Conservation (phyloP, 2,888 invertebrate genomes). For the Lamproptera curius region DNA sequence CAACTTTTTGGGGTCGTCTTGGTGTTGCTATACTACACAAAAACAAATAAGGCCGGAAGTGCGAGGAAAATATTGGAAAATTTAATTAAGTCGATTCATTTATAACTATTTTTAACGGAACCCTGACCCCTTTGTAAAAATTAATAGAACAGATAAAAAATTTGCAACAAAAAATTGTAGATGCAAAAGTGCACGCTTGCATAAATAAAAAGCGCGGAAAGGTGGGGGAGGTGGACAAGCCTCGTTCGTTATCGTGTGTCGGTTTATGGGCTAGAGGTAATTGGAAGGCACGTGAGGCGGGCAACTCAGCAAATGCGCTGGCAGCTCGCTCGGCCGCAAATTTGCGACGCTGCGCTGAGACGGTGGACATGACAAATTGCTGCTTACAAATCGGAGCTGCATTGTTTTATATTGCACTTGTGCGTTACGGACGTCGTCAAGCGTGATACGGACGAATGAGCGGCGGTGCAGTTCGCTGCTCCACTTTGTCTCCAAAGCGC, state of each 20-base stretch:
- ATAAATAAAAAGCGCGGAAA: neutral
- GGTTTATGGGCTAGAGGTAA: neutral
- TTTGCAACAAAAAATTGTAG: neutral
- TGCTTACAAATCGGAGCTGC: neutral
- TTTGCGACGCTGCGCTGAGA: neutral
- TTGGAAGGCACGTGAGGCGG: neutral
- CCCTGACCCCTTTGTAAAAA: too few relatives aligned
- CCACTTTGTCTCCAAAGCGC: neutral
- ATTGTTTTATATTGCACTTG: neutral
- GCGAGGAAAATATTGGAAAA: too few relatives aligned
- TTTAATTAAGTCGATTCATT: too few relatives aligned
- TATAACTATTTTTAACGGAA: too few relatives aligned
- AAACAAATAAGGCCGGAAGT: neutral
- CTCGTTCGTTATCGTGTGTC: neutral
- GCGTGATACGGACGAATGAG: neutral
- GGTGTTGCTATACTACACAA: constrained; percentile 24
- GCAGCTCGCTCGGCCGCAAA: neutral
- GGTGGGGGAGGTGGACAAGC: neutral
- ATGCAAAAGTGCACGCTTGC: neutral
- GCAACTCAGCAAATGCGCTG: neutral
- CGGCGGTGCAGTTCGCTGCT: neutral
- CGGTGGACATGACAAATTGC: neutral
- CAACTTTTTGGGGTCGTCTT: constrained; percentile 19
- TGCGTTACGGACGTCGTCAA: neutral
- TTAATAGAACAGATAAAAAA: neutral